These are phyloP conservation scores for Galaxias olidus DNA, from an alignment of 2,797 vertebrate species.

Conservation along the genomic window DNA sequence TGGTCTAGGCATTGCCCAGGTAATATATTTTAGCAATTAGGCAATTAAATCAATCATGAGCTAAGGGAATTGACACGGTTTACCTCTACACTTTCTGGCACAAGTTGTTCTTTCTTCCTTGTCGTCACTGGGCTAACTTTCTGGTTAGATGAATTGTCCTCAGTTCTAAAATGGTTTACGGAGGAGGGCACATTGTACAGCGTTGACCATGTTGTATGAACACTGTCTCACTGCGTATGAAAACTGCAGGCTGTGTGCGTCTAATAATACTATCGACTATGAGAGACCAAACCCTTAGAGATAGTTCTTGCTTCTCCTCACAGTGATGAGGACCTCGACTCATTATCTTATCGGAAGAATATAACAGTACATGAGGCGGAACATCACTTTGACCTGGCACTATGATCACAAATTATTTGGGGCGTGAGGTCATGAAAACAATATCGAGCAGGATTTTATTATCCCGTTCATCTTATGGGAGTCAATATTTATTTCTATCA, in stretches of 20 bases:
- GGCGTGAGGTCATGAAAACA: conserved; percentile 31
- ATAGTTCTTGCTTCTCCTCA: too few relatives aligned
- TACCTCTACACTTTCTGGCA: too few relatives aligned
- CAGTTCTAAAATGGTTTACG: conserved; percentile 29
- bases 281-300: conserved; percentile 34
- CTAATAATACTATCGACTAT: conserved; percentile 65
- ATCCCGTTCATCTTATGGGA: conserved; percentile 6
- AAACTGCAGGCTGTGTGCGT: conserved; percentile 45
- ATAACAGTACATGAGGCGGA: conserved; percentile 43
- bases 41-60: too few relatives aligned
- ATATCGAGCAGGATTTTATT: conserved; percentile 16
- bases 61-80: too few relatives aligned
- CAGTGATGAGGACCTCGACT: conserved; percentile 31
- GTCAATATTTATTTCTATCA: conserved; percentile 29
- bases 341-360: conserved; percentile 46
- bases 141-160: background rate
- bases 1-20: too few relatives aligned
- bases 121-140: conserved; percentile 9
- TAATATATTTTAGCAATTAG: too few relatives aligned
- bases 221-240: conserved; percentile 33
- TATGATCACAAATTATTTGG: conserved; percentile 33
- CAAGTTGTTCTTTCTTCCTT: too few relatives aligned
- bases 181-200: conserved; percentile 38
- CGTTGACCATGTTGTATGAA: conserved; percentile 34
- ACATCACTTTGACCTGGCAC: conserved; percentile 9